Percentiles rank a stretch among this genome's conserved stretches.
Conservation (phyloP, 2,113 vertebrate genomes). For the Egretta garzetta region DNA sequence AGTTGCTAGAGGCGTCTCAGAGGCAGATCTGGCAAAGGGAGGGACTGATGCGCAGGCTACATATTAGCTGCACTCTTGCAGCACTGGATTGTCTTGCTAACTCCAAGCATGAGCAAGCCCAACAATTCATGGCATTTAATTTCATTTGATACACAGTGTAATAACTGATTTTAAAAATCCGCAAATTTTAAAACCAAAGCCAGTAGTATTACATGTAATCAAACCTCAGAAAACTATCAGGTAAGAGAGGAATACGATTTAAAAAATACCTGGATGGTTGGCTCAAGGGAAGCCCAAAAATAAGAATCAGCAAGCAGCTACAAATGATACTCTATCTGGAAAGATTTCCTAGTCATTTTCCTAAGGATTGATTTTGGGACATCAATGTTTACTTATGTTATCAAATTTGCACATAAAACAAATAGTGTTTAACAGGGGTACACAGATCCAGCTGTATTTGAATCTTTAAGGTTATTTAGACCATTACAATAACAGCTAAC, state of each 20-base stretch:
- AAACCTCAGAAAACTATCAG: not conserved
- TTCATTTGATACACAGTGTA: not conserved
- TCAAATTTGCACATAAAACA: not conserved
- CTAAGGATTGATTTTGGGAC: not conserved
- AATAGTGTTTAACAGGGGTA: not conserved
- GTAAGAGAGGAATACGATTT: not conserved
- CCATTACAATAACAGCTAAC: not conserved
- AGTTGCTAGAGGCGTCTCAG: not conserved
- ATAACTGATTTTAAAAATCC: not conserved
- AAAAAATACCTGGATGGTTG: not conserved
- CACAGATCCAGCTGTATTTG: constrained; percentile 10
- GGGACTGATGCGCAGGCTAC: not conserved
- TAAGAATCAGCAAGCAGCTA: not conserved
- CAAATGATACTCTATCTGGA: not conserved
- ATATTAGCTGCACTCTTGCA: not conserved
- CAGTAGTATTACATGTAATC: not conserved
- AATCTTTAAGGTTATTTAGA: constrained; percentile 12
- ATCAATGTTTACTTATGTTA: not conserved
- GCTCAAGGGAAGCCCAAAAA: not conserved
- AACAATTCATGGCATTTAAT: not conserved
- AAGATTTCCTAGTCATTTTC: not conserved
- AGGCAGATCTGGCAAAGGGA: not conserved
- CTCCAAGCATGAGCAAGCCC: not conserved
- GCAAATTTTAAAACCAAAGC: not conserved
- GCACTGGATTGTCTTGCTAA: not conserved